These are phyloP conservation scores for Podarcis raffonei DNA, from an alignment of 2,113 vertebrate species.

Conservation along the genomic window DNA sequence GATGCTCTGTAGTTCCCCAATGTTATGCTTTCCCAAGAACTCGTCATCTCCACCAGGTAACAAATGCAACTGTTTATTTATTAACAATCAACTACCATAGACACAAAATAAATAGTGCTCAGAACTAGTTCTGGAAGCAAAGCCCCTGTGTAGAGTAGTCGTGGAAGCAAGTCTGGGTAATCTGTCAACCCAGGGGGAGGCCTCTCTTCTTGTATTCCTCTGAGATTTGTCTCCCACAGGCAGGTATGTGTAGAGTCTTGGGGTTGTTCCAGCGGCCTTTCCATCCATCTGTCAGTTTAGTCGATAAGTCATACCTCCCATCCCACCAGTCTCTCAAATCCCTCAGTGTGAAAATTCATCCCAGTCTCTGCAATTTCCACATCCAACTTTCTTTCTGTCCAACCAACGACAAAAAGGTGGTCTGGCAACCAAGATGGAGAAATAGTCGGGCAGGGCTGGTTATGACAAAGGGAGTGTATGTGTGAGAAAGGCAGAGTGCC, in stretches of 20 bases:
- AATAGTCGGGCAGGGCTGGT: background rate
- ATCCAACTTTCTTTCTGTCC: background rate
- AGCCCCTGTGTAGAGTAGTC: too few relatives aligned
- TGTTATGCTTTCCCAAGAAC: background rate
- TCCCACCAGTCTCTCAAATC: background rate
- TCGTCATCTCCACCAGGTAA: background rate
- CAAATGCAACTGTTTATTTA: background rate
- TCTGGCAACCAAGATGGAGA: background rate
- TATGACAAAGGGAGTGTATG: background rate
- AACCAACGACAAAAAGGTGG: background rate
- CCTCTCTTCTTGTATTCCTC: background rate
- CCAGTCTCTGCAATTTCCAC: background rate
- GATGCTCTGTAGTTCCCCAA: background rate
- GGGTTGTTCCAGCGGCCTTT: background rate
- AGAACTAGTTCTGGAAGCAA: background rate
- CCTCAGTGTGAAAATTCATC: background rate
- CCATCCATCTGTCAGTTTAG: background rate
- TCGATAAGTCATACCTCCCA: background rate
- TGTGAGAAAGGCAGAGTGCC: too few relatives aligned
- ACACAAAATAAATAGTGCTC: conserved; percentile 1
- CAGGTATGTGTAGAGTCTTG: background rate
- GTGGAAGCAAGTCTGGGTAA: too few relatives aligned
- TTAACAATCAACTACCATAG: background rate
- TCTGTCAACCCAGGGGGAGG: too few relatives aligned
- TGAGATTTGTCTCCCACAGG: background rate